phyloP scores from a whole-genome alignment of 1,140 invertebrate species.

The Drosophila hydei region DNA sequence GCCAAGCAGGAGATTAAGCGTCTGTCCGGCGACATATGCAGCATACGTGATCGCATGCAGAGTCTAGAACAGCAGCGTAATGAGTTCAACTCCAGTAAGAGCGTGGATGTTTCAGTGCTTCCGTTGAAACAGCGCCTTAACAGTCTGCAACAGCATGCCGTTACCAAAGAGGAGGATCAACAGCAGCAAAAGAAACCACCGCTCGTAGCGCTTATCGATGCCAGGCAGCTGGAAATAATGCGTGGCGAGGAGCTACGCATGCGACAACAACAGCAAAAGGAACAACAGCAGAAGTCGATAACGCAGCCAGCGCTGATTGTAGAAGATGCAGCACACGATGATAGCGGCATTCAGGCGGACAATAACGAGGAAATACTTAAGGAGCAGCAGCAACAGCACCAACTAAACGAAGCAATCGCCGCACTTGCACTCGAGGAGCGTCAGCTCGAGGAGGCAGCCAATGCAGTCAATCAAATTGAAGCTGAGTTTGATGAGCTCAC shows the following conservation, averaged over 20 bases:
- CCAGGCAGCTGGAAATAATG: constrained; percentile 79
- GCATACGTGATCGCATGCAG: constrained; percentile 87
- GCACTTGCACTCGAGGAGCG: constrained; percentile 72
- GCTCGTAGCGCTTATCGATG: constrained; percentile 76
- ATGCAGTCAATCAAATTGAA: constrained; percentile 80
- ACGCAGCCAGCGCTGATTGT: constrained; percentile 56
- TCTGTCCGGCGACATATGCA: constrained; percentile 86
- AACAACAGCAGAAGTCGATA: constrained; percentile 17
- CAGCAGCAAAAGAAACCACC: constrained; percentile 69
- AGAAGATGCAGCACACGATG: constrained; percentile 86
- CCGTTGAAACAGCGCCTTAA: constrained; percentile 79
- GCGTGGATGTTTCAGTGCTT: constrained; percentile 79
- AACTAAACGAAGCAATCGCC: constrained; percentile 76
- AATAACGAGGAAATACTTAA: constrained; percentile 85
- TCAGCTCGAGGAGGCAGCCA: constrained; percentile 77
- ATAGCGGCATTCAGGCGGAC: constrained; percentile 91
- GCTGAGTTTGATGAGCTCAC: constrained; percentile 77
- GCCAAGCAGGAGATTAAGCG: constrained; percentile 83
- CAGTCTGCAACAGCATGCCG: constrained; percentile 73
- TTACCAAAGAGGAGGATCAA: constrained; percentile 79
- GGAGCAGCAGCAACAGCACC: constrained; percentile 66
- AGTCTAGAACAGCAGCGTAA: constrained; percentile 87
- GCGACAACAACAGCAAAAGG: constrained; percentile 53
- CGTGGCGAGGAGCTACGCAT: constrained; percentile 71
- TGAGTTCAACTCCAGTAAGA: constrained; percentile 83